Evolutionary conservation across 2,113 vertebrate genomes (phyloP).

Genomic region (Solea senegalensis): DNA sequence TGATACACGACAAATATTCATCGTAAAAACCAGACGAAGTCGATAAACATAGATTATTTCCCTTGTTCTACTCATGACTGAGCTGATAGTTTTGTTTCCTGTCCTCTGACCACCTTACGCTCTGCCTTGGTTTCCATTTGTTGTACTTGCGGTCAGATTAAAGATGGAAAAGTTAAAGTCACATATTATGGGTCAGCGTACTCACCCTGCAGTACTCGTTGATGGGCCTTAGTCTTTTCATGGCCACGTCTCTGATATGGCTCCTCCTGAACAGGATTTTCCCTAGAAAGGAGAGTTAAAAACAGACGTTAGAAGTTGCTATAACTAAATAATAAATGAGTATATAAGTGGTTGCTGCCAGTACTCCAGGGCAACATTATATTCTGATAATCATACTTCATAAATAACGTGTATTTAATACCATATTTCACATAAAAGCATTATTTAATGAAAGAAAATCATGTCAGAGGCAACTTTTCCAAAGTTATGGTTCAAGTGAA

Average conservation of each 20-base stretch:
- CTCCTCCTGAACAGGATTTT: conserved; percentile 98
- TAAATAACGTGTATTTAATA: not conserved
- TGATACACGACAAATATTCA: not conserved
- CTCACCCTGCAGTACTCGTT: conserved; percentile 98
- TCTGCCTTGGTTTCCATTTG: not conserved
- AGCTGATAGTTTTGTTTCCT: not conserved
- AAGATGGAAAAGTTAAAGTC: not conserved
- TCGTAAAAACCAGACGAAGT: not conserved
- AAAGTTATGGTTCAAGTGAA: conserved; percentile 6
- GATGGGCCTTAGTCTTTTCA: conserved; percentile 95
- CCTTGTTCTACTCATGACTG: conserved; percentile 17
- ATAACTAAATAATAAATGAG: not conserved
- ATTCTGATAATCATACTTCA: not conserved
- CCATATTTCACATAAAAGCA: not conserved
- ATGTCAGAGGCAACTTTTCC: not conserved
- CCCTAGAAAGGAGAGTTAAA: conserved; percentile 77
- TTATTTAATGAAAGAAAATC: not conserved
- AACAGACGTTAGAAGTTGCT: conserved; percentile 5
- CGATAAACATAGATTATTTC: conserved; percentile 5
- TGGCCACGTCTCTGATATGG: conserved; percentile 96
- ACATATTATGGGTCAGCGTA: not conserved
- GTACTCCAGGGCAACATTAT: too few species aligned
- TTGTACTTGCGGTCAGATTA: not conserved
- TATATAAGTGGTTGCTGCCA: too few species aligned
- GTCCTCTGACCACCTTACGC: not conserved